A percentile compares a stretch with the other conserved stretches of the same genome.
phyloP scores from a whole-genome alignment of 2,888 invertebrate species.

The Hirudinaria manillensis region DNA sequence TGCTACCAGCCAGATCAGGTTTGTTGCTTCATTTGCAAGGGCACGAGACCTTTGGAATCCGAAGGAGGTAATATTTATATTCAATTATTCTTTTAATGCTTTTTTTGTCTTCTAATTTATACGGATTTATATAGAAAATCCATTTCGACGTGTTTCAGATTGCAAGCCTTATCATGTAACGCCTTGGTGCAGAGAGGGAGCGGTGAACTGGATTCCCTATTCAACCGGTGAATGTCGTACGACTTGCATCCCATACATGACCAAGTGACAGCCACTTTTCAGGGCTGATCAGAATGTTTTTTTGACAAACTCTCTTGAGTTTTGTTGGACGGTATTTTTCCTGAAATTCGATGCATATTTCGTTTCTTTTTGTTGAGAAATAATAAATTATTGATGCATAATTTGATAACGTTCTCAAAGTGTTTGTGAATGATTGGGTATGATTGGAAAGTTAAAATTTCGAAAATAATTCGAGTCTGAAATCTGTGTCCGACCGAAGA shows the following conservation, averaged over 20 bases:
- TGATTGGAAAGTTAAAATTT: too few species aligned
- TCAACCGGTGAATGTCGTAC: not conserved
- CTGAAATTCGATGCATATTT: too few species aligned
- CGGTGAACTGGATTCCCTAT: not conserved
- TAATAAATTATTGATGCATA: too few species aligned
- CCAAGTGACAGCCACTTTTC: not conserved
- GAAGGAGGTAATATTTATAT: constrained; percentile 6
- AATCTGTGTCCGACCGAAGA: too few species aligned
- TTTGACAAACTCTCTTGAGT: too few species aligned
- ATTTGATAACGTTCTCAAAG: too few species aligned
- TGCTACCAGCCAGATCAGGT: not conserved
- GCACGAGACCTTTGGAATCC: not conserved
- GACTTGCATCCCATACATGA: not conserved
- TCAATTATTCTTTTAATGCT: not conserved
- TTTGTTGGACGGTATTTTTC: too few species aligned
- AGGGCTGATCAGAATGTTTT: too few species aligned
- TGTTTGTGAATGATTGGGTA: too few species aligned
- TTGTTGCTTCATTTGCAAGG: not conserved
- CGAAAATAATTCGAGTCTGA: too few species aligned
- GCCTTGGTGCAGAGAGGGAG: not conserved
- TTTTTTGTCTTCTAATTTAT: too few species aligned
- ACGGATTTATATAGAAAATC: not conserved
- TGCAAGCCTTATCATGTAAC: not conserved
- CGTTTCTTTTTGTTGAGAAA: too few species aligned
- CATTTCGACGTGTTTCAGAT: not conserved